Evolutionary conservation across 2,113 vertebrate genomes (phyloP).

Genomic region (Percina caprodes): DNA sequence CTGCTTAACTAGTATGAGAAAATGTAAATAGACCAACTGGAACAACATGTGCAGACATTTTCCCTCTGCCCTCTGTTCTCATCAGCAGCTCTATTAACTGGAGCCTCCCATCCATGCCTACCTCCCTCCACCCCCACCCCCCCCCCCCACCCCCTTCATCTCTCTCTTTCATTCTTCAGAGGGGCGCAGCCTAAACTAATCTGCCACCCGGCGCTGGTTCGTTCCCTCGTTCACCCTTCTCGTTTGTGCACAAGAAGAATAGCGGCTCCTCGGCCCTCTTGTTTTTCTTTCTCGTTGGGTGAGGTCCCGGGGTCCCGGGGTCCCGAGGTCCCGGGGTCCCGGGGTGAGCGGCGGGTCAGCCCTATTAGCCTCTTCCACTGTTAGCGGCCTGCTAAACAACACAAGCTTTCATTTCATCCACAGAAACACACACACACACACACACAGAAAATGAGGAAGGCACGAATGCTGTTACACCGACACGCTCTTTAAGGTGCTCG

Average conservation of each 20-base stretch:
- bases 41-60: constrained; percentile 31
- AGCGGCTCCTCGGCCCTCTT: constrained; percentile 67
- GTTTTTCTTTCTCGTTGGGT: constrained; percentile 74
- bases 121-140: neutral
- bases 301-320: too few relatives aligned
- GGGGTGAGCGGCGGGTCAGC: constrained; percentile 75
- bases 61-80: constrained; percentile 27
- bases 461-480: constrained; percentile 41
- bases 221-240: constrained; percentile 53
- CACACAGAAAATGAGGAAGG: constrained; percentile 17
- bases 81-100: constrained; percentile 30
- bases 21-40: neutral
- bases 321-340: too few relatives aligned
- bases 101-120: constrained; percentile 20
- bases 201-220: constrained; percentile 46
- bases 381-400: constrained; percentile 71
- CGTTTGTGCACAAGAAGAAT: constrained; percentile 79
- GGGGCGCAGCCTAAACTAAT: constrained; percentile 63
- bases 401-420: constrained; percentile 75
- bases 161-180: constrained; percentile 49
- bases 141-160: constrained; percentile 1
- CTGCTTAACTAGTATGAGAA: too few relatives aligned
- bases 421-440: constrained; percentile 32
- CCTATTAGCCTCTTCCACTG: constrained; percentile 81
- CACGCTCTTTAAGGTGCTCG: constrained; percentile 59